A percentile compares a stretch with the other conserved stretches of the same genome.
Evolutionary conservation across 2,888 invertebrate genomes (phyloP).

Genomic region (Chloromyia formosa): DNA sequence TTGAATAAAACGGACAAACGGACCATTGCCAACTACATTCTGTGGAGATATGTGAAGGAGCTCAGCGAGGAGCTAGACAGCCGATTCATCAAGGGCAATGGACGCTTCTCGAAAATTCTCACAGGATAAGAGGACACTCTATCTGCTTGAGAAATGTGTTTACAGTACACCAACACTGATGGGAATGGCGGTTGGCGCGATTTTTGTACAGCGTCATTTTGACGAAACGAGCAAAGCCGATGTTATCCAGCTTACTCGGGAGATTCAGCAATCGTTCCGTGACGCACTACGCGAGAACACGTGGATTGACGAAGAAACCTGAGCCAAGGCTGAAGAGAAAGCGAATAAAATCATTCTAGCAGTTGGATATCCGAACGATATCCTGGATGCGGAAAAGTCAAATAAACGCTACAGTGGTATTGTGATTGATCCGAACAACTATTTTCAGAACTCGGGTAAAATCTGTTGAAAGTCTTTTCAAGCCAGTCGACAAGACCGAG

Average conservation of each 20-base stretch:
- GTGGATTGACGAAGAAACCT: constrained; percentile 93
- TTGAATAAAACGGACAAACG: constrained; percentile 46
- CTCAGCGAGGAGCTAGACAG: constrained; percentile 50
- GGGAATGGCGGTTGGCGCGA: constrained; percentile 73
- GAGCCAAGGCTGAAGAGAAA: constrained; percentile 81
- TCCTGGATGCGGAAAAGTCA: constrained; percentile 77
- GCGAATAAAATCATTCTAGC: constrained; percentile 91
- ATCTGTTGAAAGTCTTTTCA: background rate
- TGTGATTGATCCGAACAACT: constrained; percentile 4
- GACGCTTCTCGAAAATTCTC: constrained; percentile 65
- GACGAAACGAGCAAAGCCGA: constrained; percentile 67
- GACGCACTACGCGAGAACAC: constrained; percentile 79
- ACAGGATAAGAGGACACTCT: constrained; percentile 83
- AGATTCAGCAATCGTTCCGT: constrained; percentile 85
- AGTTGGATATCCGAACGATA: constrained; percentile 94
- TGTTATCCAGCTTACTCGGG: constrained; percentile 87
- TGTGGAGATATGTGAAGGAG: constrained; percentile 50
- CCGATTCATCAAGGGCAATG: constrained; percentile 48
- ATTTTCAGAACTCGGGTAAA: constrained; percentile 24
- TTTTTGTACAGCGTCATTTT: constrained; percentile 71
- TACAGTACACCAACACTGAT: constrained; percentile 85
- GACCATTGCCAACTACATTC: constrained; percentile 50
- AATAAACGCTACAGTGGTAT: constrained; percentile 70
- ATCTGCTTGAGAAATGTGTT: constrained; percentile 88
- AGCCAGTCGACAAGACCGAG: constrained; percentile 70